A percentile compares a stretch with the other conserved stretches of the same genome.
phyloP scores from a whole-genome alignment of 2,797 vertebrate genomes.

The Crenuchus spilurus region DNA sequence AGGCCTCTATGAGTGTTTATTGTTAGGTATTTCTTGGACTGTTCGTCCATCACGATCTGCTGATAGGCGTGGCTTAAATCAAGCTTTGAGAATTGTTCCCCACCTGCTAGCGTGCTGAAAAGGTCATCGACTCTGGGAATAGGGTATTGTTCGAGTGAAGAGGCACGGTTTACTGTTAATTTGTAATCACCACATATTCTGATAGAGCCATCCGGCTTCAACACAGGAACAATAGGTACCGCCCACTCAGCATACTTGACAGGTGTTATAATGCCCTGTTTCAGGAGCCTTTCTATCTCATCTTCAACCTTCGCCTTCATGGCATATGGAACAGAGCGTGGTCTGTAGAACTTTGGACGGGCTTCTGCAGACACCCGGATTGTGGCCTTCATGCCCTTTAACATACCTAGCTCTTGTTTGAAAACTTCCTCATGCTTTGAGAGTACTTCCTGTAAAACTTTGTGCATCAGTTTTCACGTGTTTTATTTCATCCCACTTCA shows the following conservation, averaged over 20 bases:
- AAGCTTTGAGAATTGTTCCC: constrained; percentile 5
- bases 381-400: background rate
- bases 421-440: background rate
- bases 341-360: background rate
- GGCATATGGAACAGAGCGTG: background rate
- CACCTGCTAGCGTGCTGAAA: background rate
- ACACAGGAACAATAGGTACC: constrained; percentile 11
- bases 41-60: constrained; percentile 26
- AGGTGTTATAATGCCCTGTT: background rate
- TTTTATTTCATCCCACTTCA: background rate
- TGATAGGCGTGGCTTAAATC: constrained; percentile 37
- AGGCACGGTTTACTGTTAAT: background rate
- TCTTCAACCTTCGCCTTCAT: constrained; percentile 4
- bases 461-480: background rate
- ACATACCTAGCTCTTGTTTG: background rate
- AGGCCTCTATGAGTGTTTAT: constrained; percentile 24
- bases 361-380: background rate
- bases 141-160: constrained; percentile 20
- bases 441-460: background rate
- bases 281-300: background rate
- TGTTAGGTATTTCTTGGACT: constrained; percentile 17
- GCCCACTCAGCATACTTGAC: constrained; percentile 20
- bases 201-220: constrained; percentile 5
- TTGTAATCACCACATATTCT: background rate
- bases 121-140: constrained; percentile 3